Evolutionary conservation across 2,888 invertebrate genomes (phyloP), one percentile per base, ranked within the genome.

Genomic region (Hypolimnas misippus): DNA sequence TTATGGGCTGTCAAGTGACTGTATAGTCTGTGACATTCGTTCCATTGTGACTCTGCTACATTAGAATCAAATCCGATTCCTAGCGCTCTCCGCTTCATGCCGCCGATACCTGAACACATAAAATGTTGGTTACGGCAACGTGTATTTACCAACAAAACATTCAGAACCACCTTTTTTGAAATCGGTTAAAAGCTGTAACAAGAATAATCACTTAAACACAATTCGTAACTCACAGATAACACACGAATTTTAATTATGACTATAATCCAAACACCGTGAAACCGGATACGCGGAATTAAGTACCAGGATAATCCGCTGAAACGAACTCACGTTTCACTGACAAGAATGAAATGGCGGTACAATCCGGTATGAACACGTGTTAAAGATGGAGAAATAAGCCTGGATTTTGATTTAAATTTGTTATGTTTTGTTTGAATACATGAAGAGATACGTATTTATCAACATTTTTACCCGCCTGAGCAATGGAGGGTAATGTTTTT

Each of bases 161-260:
- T n/a, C n/a, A n/a, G n/a, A n/a, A n/a, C 3, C 29, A 31, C 6
- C 6, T 31, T 8, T 10, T 10, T 10, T 2, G 33, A 10, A 33
- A 33, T 31, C 5, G 10, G 8, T 1, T 33, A 33, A 33, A 33
- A 33, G 12, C 33, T 10, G 33, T 7, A 33, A 33, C 33, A 33
- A 33, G 33, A 38, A 38, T 38, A 33, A 38, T n/a, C 1, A n/a
- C 35, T 38, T n/a, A 38, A 38, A 38, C n/a, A n/a, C 1, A n/a
- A n/a, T 4, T 12, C 12, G n/a, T 38, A 38, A n/a, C 12, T 38
- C 35, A 38, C n/a, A n/a, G n/a, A 38, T 38, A 25, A 38, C n/a
- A 38, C n/a, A n/a, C 35, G n/a, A n/a, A 38, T 38, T 38, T 38
- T 38, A 38, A 38, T 38, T 38, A 38, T 38, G n/a, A 38, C 4